Evolutionary conservation across 1,140 invertebrate species (phyloP).

Genomic region (Gryllus bimaculatus): DNA sequence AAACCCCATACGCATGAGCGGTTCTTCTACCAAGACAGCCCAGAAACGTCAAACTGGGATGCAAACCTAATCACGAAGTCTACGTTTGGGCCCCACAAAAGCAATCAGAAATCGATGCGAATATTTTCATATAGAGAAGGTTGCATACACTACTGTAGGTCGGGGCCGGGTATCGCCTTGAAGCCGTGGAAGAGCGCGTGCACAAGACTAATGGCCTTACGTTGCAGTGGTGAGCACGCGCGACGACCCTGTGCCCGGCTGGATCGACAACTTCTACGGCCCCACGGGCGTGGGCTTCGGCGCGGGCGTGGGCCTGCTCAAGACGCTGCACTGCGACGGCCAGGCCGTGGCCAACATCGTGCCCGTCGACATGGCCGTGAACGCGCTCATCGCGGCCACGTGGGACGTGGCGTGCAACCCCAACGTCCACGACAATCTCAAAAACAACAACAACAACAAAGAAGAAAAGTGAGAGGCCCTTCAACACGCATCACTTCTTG

Average conservation of each 20-base stretch:
- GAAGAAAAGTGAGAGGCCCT: background rate
- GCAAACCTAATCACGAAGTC: no score
- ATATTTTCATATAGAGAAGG: no score
- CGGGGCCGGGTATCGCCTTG: no score
- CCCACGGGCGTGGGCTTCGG: constrained; percentile 50
- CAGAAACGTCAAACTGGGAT: no score
- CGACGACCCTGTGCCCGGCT: constrained; percentile 43
- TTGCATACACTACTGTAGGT: no score
- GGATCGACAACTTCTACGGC: constrained; percentile 72
- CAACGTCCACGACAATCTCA: background rate
- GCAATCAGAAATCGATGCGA: no score
- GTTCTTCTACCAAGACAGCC: no score
- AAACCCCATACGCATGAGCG: no score
- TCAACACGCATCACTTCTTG: no score
- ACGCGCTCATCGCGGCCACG: constrained; percentile 61
- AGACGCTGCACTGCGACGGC: constrained; percentile 46
- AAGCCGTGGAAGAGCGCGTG: no score
- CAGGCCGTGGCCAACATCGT: constrained; percentile 57
- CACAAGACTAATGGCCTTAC: no score
- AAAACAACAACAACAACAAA: background rate
- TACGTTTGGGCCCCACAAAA: no score
- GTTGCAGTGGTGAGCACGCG: constrained; percentile 33
- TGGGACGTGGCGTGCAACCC: constrained; percentile 47
- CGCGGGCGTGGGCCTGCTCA: constrained; percentile 51
- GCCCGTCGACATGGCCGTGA: constrained; percentile 68